Percentiles rank a stretch among this genome's conserved stretches.
phyloP scores from a whole-genome alignment of 2,113 vertebrate species.

The Etia nguti region DNA sequence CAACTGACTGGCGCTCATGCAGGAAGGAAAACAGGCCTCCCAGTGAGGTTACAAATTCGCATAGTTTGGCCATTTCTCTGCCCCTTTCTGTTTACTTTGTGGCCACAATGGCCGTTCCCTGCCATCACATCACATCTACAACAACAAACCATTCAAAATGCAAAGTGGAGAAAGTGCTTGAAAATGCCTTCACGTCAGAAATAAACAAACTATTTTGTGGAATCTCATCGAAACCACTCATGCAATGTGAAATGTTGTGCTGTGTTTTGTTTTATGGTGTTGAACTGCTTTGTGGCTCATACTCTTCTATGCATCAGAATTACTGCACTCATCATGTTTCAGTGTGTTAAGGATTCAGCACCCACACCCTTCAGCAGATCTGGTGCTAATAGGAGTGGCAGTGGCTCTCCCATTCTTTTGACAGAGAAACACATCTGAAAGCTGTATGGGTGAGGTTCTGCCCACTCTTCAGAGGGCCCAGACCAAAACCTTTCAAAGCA shows the following conservation, averaged over 20 bases:
- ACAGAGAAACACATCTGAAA: constrained; percentile 24
- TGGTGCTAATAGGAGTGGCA: constrained; percentile 19
- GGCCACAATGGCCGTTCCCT: background rate
- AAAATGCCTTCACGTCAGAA: background rate
- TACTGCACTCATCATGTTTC: background rate
- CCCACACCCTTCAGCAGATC: background rate
- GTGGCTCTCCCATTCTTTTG: background rate
- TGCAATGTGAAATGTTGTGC: background rate
- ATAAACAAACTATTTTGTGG: background rate
- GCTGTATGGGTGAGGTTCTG: constrained; percentile 16
- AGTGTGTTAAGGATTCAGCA: constrained; percentile 13
- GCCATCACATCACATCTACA: background rate
- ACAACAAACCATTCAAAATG: background rate
- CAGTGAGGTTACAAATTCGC: constrained; percentile 7
- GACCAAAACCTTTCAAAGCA: constrained; percentile 17
- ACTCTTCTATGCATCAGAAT: background rate
- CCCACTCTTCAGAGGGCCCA: constrained; percentile 1
- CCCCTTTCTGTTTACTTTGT: constrained; percentile 29
- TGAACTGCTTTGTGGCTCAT: background rate
- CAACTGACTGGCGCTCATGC: constrained; percentile 3
- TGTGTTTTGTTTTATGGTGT: background rate
- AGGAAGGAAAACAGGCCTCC: constrained; percentile 9
- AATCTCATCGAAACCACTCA: background rate
- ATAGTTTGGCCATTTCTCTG: constrained; percentile 27
- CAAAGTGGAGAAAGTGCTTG: background rate